These are phyloP conservation scores for Whitmania pigra DNA, from an alignment of 1,140 invertebrate species.

Conservation along the genomic window DNA sequence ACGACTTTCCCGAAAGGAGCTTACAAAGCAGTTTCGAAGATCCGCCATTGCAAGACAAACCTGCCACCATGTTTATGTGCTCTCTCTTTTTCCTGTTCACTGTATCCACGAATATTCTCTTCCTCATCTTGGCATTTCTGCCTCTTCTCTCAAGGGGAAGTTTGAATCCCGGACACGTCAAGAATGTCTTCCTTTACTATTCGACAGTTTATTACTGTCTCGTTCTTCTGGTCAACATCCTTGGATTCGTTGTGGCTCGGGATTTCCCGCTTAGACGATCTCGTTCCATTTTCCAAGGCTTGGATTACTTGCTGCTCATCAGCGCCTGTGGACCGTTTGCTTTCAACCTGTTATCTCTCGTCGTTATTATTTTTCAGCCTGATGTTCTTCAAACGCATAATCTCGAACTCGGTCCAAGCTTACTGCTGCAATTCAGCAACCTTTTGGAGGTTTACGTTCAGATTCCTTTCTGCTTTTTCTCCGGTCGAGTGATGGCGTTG, in stretches of 20 bases:
- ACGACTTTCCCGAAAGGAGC: too few species aligned
- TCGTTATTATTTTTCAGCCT: not conserved
- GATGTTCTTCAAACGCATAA: not conserved
- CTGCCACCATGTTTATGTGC: too few species aligned
- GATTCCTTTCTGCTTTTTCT: conserved; percentile 4
- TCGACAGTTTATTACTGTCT: not conserved
- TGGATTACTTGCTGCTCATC: conserved; percentile 4
- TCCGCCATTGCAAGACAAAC: too few species aligned
- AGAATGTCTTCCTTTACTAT: not conserved
- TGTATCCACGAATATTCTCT: not conserved
- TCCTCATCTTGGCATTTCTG: not conserved
- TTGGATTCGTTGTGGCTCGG: not conserved
- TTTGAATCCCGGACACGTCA: not conserved
- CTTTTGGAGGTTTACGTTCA: not conserved
- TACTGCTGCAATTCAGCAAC: not conserved
- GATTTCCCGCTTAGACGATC: not conserved
- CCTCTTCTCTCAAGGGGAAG: not conserved
- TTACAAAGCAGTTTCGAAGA: too few species aligned
- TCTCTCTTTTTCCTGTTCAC: not conserved
- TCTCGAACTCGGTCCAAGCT: not conserved
- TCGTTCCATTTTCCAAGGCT: not conserved
- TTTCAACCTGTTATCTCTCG: not conserved
- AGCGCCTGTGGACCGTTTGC: not conserved
- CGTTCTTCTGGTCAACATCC: not conserved
- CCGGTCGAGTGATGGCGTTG: not conserved